These are phyloP conservation scores for Diaprepes abbreviatus DNA, from an alignment of 2,888 invertebrate species.

Conservation along the genomic window DNA sequence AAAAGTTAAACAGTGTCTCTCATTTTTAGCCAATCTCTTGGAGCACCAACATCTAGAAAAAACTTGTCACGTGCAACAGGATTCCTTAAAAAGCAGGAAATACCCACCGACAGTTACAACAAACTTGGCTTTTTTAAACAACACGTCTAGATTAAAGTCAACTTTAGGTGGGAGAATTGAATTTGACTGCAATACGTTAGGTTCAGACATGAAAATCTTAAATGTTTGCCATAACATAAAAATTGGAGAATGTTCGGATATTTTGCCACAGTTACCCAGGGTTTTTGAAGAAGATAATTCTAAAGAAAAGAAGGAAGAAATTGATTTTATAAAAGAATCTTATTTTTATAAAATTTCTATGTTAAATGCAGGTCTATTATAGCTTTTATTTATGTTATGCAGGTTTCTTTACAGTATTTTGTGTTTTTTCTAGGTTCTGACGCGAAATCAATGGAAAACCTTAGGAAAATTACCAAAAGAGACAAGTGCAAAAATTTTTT, in stretches of 20 bases:
- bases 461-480: constrained; percentile 59
- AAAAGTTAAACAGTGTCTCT: not conserved
- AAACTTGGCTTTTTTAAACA: constrained; percentile 40
- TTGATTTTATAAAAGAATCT: not conserved
- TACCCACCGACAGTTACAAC: constrained; percentile 33
- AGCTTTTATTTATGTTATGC: too few relatives aligned
- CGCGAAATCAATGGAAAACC: constrained; percentile 68
- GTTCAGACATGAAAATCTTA: constrained; percentile 27
- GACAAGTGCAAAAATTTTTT: constrained; percentile 59
- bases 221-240: constrained; percentile 43
- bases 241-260: constrained; percentile 42
- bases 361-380: constrained; percentile 26
- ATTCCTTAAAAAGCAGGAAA: constrained; percentile 35
- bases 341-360: constrained; percentile 27
- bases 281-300: not conserved
- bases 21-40: constrained; percentile 45
- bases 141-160: constrained; percentile 26
- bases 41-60: constrained; percentile 53
- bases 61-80: constrained; percentile 49
- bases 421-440: constrained; percentile 48
- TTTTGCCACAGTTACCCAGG: constrained; percentile 5
- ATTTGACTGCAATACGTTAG: constrained; percentile 42
- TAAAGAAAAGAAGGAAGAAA: too few relatives aligned
- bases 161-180: not conserved
- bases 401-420: too few relatives aligned